These are phyloP conservation scores for Colletes latitarsis DNA, from an alignment of 1,140 invertebrate species.

Conservation along the genomic window DNA sequence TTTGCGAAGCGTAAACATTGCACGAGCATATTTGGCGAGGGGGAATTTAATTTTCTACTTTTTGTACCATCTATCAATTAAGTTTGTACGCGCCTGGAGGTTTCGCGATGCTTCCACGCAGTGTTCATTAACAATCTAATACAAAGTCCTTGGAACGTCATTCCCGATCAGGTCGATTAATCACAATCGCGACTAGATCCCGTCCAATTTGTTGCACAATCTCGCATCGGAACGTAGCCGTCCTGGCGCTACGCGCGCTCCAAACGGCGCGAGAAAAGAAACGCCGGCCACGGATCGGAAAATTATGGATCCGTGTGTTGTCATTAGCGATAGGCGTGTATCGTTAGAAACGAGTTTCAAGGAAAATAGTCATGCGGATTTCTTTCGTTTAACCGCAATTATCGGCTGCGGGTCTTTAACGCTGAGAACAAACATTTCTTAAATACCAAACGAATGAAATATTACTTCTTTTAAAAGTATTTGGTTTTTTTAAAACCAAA, in stretches of 20 bases:
- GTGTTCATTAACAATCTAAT: too few species aligned
- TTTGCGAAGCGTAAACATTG: too few species aligned
- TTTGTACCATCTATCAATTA: too few species aligned
- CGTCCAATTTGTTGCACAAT: slow-evolving; percentile 36
- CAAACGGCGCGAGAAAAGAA: slow-evolving; percentile 13
- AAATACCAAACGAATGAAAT: too few species aligned
- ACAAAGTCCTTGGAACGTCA: too few species aligned
- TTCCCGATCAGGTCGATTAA: slow-evolving; percentile 12
- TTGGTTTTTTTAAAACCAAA: too few species aligned
- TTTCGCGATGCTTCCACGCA: too few species aligned
- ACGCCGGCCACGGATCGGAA: not conserved
- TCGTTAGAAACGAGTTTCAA: slow-evolving; percentile 15
- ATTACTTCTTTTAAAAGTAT: too few species aligned
- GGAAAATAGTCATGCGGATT: slow-evolving; percentile 1
- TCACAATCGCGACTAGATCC: slow-evolving; percentile 23
- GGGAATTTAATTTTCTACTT: too few species aligned
- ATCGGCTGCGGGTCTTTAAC: too few species aligned
- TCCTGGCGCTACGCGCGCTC: slow-evolving; percentile 2
- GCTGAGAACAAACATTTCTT: not conserved
- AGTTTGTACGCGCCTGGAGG: too few species aligned
- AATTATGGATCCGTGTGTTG: slow-evolving; percentile 8
- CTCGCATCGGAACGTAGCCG: slow-evolving; percentile 2
- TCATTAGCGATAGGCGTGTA: not conserved
- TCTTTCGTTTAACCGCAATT: slow-evolving; percentile 46
- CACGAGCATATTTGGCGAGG: too few species aligned